Conservation (phyloP, 2,113 vertebrate genomes). For the Rhinopomastus cyanomelas region DNA sequence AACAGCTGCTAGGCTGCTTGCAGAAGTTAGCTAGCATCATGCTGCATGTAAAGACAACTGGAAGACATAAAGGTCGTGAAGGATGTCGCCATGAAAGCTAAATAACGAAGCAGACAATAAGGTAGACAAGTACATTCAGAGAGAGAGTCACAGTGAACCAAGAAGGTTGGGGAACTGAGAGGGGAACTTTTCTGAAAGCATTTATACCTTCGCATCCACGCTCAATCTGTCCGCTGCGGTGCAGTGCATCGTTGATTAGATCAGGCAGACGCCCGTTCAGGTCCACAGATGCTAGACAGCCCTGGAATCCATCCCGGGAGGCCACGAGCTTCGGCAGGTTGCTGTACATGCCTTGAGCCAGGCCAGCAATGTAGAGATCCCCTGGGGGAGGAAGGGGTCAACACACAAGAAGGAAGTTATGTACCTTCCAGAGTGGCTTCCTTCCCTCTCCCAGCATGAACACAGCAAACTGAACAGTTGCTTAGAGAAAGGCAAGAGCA, state of each 20-base stretch:
- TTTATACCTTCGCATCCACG: conserved; percentile 97
- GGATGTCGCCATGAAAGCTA: conserved; percentile 57
- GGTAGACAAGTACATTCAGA: conserved; percentile 9
- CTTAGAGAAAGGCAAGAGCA: neutral
- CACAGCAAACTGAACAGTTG: neutral
- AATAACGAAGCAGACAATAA: conserved; percentile 16
- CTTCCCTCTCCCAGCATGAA: rapidly evolving
- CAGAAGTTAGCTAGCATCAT: neutral
- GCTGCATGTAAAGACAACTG: neutral
- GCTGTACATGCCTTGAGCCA: conserved; percentile 94
- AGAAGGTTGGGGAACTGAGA: conserved; percentile 61
- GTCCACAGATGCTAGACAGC: conserved; percentile 95
- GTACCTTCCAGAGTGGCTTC: neutral
- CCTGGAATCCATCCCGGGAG: conserved; percentile 96
- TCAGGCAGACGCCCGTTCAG: conserved; percentile 96
- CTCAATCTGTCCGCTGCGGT: conserved; percentile 97
- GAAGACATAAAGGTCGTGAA: neutral
- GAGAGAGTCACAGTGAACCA: conserved; percentile 2
- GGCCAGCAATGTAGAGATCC: conserved; percentile 94
- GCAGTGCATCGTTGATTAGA: conserved; percentile 91
- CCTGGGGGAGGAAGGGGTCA: conserved; percentile 69
- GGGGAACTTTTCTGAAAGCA: conserved; percentile 59
- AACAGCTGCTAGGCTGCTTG: neutral
- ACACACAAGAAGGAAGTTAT: neutral
- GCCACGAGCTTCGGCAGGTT: conserved; percentile 95